Conservation (phyloP, 2,113 vertebrate species). For the Panurus biarmicus region DNA sequence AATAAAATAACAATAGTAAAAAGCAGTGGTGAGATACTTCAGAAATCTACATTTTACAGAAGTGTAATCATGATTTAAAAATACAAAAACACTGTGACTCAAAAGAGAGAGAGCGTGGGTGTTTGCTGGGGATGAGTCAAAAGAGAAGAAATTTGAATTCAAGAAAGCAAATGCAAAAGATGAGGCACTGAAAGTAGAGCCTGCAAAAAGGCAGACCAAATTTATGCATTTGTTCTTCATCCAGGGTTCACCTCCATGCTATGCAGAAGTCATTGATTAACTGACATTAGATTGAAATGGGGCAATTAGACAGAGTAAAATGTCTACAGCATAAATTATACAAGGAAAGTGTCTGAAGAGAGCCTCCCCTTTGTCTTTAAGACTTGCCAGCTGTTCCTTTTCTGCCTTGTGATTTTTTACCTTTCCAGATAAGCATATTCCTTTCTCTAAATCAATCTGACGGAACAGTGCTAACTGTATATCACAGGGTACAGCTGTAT, state of each 20-base stretch:
- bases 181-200: slow-evolving; percentile 9
- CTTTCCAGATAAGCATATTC: slow-evolving; percentile 36
- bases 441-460: slow-evolving; percentile 6
- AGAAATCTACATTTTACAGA: slow-evolving; percentile 45
- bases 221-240: slow-evolving; percentile 33
- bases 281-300: slow-evolving; percentile 60
- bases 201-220: slow-evolving; percentile 42
- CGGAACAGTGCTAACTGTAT: neutral
- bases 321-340: slow-evolving; percentile 63
- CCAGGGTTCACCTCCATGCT: slow-evolving; percentile 41
- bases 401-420: slow-evolving; percentile 24
- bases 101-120: slow-evolving; percentile 13
- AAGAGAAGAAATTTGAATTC: slow-evolving; percentile 34
- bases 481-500: slow-evolving; percentile 20
- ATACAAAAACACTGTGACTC: slow-evolving; percentile 54
- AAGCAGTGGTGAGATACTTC: neutral
- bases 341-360: slow-evolving; percentile 26
- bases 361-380: slow-evolving; percentile 46
- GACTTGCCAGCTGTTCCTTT: slow-evolving; percentile 19
- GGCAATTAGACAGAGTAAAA: slow-evolving; percentile 58
- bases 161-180: slow-evolving; percentile 31
- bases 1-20: slow-evolving; percentile 35
- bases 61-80: slow-evolving; percentile 51
- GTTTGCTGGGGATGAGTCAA: slow-evolving; percentile 49
- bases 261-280: slow-evolving; percentile 53